Evolutionary conservation across 2,888 invertebrate genomes (phyloP), one percentile per base, ranked within the genome.

Genomic region (Caenorhabditis doughertyi): DNA sequence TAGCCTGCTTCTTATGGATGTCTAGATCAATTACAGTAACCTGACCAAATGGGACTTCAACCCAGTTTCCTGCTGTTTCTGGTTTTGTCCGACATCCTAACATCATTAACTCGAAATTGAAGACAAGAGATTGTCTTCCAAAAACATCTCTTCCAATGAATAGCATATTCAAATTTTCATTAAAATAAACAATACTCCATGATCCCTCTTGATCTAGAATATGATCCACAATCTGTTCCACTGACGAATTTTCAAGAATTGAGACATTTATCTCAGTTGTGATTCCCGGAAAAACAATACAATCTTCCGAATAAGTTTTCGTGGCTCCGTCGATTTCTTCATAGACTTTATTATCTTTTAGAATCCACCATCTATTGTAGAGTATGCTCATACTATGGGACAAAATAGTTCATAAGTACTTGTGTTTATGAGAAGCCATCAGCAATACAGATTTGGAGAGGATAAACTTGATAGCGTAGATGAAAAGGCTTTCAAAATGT

Each of bases 131-230:
- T 65, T 85, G 85, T 58, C 87, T 62, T n/a, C 85, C 87, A 32
- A 87, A 87, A 35, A 87, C 72, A 58, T 87, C 87, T 11, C 86
- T 73, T 32, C 85, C 87, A 51, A 85, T 72, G 27, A 85, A 67
- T 2, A 87, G 5, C 56, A 53, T 73, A 7, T 27, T 39, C 7
- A 77, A 51, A 9, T 60, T 60, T 8, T 39, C 8, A 13, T 71
- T 60, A 25, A 18, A 81, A 56, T 58, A 76, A 16, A 81, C 71
- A 16, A 76, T 44, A 44, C 76, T 81, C 81, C 81, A 81, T 8
- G 74, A 55, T 23, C 81, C 81, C 35, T 62, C 23, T 23, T 60
- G 67, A 18, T 71, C 70, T 65, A 81, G 16, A 70, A 81, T 58
- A 8, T 16, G 4, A 27, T 71, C 51, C 3, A 56, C 55, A 25